These are phyloP conservation scores for Varecia variegata DNA, from an alignment of 2,797 vertebrate genomes.

Conservation along the genomic window DNA sequence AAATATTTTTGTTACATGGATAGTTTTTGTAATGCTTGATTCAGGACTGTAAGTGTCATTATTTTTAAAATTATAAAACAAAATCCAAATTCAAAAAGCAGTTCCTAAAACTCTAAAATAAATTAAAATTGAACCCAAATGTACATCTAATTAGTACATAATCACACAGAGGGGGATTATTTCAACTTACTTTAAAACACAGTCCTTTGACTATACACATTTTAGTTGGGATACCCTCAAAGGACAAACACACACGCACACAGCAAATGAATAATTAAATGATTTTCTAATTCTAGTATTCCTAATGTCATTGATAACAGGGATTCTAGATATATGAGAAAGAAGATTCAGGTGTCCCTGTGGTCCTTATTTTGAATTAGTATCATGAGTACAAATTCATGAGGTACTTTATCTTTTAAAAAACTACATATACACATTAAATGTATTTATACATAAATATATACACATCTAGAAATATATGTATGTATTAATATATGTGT, in stretches of 20 bases:
- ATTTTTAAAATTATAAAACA: neutral
- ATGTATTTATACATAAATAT: neutral
- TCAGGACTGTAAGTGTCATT: too few relatives aligned
- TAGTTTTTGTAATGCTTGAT: too few relatives aligned
- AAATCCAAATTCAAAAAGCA: neutral
- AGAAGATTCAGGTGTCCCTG: neutral
- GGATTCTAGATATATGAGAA: neutral
- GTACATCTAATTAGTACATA: neutral
- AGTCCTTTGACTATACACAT: neutral
- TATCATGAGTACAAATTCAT: neutral
- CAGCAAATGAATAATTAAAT: neutral
- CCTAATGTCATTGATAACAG: neutral
- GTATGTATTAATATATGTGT: neutral
- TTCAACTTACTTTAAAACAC: neutral
- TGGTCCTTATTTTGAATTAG: constrained; percentile 1
- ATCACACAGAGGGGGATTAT: neutral
- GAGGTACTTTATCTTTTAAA: neutral
- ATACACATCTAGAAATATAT: neutral
- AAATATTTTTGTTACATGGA: too few relatives aligned
- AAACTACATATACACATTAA: neutral
- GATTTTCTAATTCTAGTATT: neutral
- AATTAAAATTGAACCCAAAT: neutral
- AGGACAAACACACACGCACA: neutral
- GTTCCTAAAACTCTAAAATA: neutral
- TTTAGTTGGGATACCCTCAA: neutral